These are phyloP conservation scores for Reticulitermes lucifugus DNA, from an alignment of 2,888 invertebrate genomes.

Conservation along the genomic window DNA sequence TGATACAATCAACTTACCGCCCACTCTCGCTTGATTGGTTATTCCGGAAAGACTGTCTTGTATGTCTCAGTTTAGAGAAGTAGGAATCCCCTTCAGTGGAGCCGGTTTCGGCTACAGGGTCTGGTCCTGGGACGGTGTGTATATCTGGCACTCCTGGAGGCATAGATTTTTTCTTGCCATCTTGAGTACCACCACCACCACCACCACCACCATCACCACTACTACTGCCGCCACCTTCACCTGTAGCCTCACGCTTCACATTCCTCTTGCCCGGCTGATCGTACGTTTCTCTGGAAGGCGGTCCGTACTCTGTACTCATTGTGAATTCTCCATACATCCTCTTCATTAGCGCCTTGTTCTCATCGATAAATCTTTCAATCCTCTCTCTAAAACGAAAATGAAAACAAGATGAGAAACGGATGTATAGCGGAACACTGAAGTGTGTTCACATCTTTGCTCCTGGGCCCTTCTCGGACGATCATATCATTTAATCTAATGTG, in stretches of 20 bases:
- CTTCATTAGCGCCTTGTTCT: conserved; percentile 93
- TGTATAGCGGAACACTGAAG: no score
- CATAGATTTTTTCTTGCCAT: conserved; percentile 58
- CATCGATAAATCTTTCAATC: conserved; percentile 92
- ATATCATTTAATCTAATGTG: no score
- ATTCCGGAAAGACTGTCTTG: conserved; percentile 65
- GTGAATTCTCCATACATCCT: conserved; percentile 94
- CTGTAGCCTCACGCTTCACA: conserved; percentile 49
- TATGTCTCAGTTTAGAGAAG: conserved; percentile 68
- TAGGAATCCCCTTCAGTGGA: conserved; percentile 64
- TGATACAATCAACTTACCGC: conserved; percentile 61
- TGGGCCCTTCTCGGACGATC: no score
- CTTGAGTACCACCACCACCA: not conserved
- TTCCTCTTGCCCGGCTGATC: conserved; percentile 41
- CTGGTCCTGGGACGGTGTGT: conserved; percentile 55
- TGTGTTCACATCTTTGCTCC: no score
- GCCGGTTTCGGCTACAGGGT: conserved; percentile 39
- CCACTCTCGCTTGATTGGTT: conserved; percentile 65
- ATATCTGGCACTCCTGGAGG: conserved; percentile 56
- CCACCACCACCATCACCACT: not conserved
- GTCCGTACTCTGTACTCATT: conserved; percentile 69
- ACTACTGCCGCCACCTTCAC: not conserved
- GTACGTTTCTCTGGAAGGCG: conserved; percentile 61
- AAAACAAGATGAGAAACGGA: no score
- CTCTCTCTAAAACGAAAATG: conserved; percentile 75